Percentiles rank a stretch among this genome's conserved stretches.
Conservation (phyloP, 2,113 vertebrate species). For the Rhagologus leucostigma region DNA sequence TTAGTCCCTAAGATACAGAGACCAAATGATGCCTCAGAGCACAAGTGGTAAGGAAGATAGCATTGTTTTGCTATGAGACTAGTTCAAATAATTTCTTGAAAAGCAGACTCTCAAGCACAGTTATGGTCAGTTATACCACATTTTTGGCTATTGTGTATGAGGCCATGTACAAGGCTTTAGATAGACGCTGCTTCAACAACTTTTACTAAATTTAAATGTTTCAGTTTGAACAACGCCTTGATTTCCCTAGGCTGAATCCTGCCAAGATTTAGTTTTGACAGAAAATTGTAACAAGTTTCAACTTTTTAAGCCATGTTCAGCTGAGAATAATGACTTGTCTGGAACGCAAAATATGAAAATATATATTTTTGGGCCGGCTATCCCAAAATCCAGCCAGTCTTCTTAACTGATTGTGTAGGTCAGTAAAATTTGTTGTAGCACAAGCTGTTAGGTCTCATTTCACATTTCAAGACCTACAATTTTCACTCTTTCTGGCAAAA, state of each 20-base stretch:
- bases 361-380: background rate
- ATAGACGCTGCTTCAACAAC: background rate
- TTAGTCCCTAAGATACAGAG: background rate
- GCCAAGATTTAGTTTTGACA: background rate
- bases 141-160: background rate
- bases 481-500: background rate
- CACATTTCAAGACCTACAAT: background rate
- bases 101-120: background rate
- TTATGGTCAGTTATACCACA: background rate
- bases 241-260: background rate
- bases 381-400: background rate
- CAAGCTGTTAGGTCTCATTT: background rate
- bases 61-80: background rate
- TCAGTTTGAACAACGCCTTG: background rate
- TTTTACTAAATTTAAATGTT: background rate
- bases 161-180: background rate
- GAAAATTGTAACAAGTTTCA: background rate
- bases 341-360: background rate
- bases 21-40: background rate
- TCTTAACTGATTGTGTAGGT: background rate
- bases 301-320: background rate
- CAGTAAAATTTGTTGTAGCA: background rate
- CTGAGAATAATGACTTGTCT: background rate
- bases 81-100: background rate
- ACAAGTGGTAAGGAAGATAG: background rate